phyloP scores from a whole-genome alignment of 2,888 invertebrate species.

The Fabriciana adippe region DNA sequence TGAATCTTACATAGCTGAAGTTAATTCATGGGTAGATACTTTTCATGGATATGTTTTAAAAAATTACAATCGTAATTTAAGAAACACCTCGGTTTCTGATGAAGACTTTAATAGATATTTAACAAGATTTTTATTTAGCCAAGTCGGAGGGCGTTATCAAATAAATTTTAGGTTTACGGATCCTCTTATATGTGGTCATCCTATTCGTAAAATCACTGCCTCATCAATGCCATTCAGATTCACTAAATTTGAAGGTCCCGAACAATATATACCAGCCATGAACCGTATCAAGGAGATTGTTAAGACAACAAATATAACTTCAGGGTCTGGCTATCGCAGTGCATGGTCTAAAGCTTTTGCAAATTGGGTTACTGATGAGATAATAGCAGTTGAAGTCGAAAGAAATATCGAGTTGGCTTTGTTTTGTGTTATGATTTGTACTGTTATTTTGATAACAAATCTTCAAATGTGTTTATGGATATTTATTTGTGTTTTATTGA shows the following conservation, averaged over 20 bases:
- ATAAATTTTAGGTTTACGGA: conserved; percentile 85
- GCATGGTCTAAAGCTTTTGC: conserved; percentile 88
- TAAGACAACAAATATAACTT: conserved; percentile 80
- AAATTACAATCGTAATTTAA: conserved; percentile 76
- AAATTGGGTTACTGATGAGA: conserved; percentile 90
- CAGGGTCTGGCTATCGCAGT: conserved; percentile 84
- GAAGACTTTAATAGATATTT: conserved; percentile 83
- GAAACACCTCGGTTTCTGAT: conserved; percentile 77
- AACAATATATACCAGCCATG: conserved; percentile 89
- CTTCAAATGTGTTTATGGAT: conserved; percentile 90
- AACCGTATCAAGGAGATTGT: conserved; percentile 83
- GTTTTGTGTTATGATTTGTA: conserved; percentile 90
- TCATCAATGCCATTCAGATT: conserved; percentile 85
- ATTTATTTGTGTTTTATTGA: conserved; percentile 87
- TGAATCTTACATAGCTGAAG: conserved; percentile 77
- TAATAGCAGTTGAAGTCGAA: conserved; percentile 88
- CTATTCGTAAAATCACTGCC: conserved; percentile 81
- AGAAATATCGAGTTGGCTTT: conserved; percentile 89
- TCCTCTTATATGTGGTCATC: conserved; percentile 84
- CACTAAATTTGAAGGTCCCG: conserved; percentile 81
- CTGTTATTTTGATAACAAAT: conserved; percentile 88
- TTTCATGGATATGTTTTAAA: conserved; percentile 83
- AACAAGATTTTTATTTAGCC: conserved; percentile 87
- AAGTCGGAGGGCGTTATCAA: conserved; percentile 86
- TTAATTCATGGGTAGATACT: conserved; percentile 85